A percentile compares a stretch with the other conserved stretches of the same genome.
These are phyloP conservation scores for Cantharis flavilabris DNA, from an alignment of 2,888 invertebrate species.

Conservation along the genomic window DNA sequence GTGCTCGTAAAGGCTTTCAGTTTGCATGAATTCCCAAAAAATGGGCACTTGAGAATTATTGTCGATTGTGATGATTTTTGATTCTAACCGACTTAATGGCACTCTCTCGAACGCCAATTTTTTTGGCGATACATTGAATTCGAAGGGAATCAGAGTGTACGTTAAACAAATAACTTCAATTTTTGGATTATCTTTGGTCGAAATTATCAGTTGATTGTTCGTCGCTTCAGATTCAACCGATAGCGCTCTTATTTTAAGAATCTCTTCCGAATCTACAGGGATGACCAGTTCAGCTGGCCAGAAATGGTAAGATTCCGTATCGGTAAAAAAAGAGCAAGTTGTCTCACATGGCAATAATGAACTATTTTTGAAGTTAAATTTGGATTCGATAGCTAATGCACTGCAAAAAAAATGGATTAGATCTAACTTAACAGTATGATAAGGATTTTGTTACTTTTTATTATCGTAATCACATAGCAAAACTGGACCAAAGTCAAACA, in stretches of 20 bases:
- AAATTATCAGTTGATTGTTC: slow-evolving; percentile 46
- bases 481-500: slow-evolving; percentile 47
- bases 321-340: slow-evolving; percentile 56
- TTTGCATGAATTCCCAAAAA: slow-evolving; percentile 60
- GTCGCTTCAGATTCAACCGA: slow-evolving; percentile 46
- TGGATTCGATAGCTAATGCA: slow-evolving; percentile 57
- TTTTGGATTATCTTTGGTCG: slow-evolving; percentile 64
- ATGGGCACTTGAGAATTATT: slow-evolving; percentile 63
- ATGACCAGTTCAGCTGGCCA: slow-evolving; percentile 47
- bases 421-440: neutral
- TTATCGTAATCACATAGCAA: neutral
- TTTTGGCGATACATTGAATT: slow-evolving; percentile 55
- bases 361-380: slow-evolving; percentile 60
- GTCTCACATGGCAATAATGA: slow-evolving; percentile 60
- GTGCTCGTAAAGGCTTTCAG: slow-evolving; percentile 51
- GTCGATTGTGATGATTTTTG: slow-evolving; percentile 58
- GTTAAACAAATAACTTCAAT: slow-evolving; percentile 59
- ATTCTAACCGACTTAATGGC: slow-evolving; percentile 59
- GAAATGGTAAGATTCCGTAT: slow-evolving; percentile 55
- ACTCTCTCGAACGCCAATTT: slow-evolving; percentile 60
- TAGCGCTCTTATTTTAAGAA: slow-evolving; percentile 46
- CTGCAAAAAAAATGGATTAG: slow-evolving; percentile 44
- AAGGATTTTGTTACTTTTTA: neutral
- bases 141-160: slow-evolving; percentile 60
- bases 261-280: slow-evolving; percentile 42